Evolutionary conservation across 37 sponge, comb jelly and placozoan genomes (phyloP).

Genomic region (Dysidea cf. avara): DNA sequence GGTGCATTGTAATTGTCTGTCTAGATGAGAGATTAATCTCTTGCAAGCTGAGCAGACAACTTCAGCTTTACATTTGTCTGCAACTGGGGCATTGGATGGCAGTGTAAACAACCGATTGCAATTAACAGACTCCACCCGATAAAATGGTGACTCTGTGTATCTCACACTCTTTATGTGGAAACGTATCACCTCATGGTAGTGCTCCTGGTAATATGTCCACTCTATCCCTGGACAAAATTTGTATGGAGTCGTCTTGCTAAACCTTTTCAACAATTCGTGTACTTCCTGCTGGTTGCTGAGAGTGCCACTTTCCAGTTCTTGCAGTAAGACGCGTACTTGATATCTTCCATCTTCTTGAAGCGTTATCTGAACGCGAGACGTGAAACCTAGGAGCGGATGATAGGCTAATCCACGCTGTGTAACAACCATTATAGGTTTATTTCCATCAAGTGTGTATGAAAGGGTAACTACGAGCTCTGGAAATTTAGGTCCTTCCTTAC

Average conservation of each 20-base stretch:
- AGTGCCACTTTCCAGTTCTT: slow-evolving; percentile 20
- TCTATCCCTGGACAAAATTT: slow-evolving; percentile 45
- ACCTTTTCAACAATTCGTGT: slow-evolving; percentile 1
- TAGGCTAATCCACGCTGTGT: too few species aligned
- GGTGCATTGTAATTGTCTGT: slow-evolving; percentile 5
- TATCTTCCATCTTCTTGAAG: slow-evolving; percentile 28
- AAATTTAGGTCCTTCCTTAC: too few species aligned
- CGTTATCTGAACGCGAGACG: too few species aligned
- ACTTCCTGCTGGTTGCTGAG: slow-evolving; percentile 5
- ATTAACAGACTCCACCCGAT: not conserved
- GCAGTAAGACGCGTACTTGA: slow-evolving; percentile 19
- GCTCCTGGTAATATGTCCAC: not conserved
- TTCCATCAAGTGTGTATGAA: too few species aligned
- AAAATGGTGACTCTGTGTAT: slow-evolving; percentile 6
- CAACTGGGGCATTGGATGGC: not conserved
- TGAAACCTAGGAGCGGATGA: slow-evolving; percentile 16
- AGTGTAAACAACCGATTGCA: not conserved
- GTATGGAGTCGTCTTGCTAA: slow-evolving; percentile 5
- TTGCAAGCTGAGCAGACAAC: slow-evolving; percentile 12
- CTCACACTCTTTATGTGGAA: slow-evolving; percentile 30
- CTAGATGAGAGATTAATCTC: slow-evolving; percentile 5
- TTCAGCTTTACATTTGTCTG: not conserved
- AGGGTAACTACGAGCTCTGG: too few species aligned
- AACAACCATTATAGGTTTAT: too few species aligned
- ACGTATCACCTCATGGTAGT: slow-evolving; percentile 26